Conservation (phyloP, 2,797 vertebrate genomes). For the Anolis apletophallus region DNA sequence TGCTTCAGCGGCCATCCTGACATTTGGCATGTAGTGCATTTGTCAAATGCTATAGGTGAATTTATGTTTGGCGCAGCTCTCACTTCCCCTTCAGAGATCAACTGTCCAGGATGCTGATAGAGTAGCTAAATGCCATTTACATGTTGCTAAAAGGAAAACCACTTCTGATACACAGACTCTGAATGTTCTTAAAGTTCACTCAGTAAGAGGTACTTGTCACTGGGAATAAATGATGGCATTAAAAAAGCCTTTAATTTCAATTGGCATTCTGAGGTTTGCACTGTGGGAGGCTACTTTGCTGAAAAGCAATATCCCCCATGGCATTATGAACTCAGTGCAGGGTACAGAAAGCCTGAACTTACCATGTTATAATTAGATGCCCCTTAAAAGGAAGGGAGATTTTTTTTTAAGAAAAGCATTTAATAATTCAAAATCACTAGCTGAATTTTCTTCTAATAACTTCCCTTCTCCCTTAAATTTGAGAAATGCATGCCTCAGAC, state of each 20-base stretch:
- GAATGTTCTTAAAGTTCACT: slow-evolving; percentile 45
- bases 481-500: neutral
- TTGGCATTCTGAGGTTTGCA: slow-evolving; percentile 18
- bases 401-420: slow-evolving; percentile 10
- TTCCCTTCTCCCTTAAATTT: neutral
- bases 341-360: neutral
- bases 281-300: slow-evolving; percentile 11
- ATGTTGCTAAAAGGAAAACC: slow-evolving; percentile 42
- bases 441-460: neutral
- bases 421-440: neutral
- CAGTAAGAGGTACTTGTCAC: slow-evolving; percentile 32
- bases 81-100: slow-evolving; percentile 37
- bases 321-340: neutral
- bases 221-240: slow-evolving; percentile 3
- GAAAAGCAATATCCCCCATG: neutral
- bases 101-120: slow-evolving; percentile 26
- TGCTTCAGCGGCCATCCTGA: slow-evolving; percentile 17
- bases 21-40: neutral
- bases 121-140: slow-evolving; percentile 41
- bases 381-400: neutral
- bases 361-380: neutral
- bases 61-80: slow-evolving; percentile 34
- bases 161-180: slow-evolving; percentile 9
- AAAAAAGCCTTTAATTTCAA: slow-evolving; percentile 27
- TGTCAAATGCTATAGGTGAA: slow-evolving; percentile 7